phyloP scores from a whole-genome alignment of 2,113 vertebrate genomes.

The Nansenia antarctica region DNA sequence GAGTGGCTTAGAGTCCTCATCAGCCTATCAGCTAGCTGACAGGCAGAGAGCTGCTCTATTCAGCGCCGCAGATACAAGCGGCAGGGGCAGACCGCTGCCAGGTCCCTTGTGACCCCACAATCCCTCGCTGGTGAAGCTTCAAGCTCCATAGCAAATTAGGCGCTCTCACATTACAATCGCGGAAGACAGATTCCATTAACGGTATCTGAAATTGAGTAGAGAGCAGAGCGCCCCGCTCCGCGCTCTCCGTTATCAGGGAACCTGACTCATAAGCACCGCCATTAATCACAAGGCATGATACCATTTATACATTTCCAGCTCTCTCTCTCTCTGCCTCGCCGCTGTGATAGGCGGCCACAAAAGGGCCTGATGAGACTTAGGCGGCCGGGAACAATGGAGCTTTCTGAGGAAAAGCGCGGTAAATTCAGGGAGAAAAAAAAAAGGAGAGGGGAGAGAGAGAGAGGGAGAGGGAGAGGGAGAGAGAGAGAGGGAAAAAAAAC shows the following conservation, averaged over 20 bases:
- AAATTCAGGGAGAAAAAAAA: conserved; percentile 86
- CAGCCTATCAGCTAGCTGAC: conserved; percentile 99
- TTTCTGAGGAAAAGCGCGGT: conserved; percentile 99
- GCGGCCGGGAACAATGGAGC: conserved; percentile 98
- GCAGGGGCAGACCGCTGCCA: conserved; percentile 99
- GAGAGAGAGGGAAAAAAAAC: conserved; percentile 51
- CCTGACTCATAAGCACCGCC: conserved; percentile 99
- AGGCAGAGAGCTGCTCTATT: conserved; percentile 99
- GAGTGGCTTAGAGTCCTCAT: conserved; percentile 99
- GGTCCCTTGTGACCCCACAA: conserved; percentile 99
- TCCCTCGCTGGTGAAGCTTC: conserved; percentile 99
- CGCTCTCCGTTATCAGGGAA: conserved; percentile 99
- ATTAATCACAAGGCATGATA: conserved; percentile 99
- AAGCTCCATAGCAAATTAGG: conserved; percentile 99
- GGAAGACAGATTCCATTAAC: conserved; percentile 99
- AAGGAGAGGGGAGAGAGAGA: conserved; percentile 42
- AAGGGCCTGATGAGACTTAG: conserved; percentile 99
- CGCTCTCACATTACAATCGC: conserved; percentile 99
- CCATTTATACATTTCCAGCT: conserved; percentile 99
- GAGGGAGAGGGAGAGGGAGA: conserved; percentile 76
- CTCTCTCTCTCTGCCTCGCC: conserved; percentile 99
- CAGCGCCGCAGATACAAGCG: conserved; percentile 99
- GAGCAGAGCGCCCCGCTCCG: too few relatives aligned
- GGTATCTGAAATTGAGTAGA: conserved; percentile 99
- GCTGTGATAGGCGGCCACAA: conserved; percentile 99